Evolutionary conservation across 2,113 vertebrate genomes (phyloP).

Genomic region (Danionella cerebrum): DNA sequence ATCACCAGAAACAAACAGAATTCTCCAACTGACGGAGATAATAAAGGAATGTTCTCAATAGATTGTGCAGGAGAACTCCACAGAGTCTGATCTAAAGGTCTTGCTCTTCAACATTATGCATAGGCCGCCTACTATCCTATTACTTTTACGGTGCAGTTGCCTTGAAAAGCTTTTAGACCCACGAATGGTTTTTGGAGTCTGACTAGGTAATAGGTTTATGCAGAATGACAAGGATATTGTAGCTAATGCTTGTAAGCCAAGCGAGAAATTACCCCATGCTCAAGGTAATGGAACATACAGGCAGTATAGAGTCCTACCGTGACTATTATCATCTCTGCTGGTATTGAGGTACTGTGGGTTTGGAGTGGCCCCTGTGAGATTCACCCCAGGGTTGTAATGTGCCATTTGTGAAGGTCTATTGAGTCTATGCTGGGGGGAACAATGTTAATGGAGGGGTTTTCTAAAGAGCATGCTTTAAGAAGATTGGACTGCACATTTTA

Average conservation of each 20-base stretch:
- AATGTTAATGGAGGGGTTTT: slow-evolving; percentile 39
- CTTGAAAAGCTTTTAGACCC: slow-evolving; percentile 38
- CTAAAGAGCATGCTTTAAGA: slow-evolving; percentile 28
- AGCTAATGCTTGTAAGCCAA: slow-evolving; percentile 42
- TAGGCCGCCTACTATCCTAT: slow-evolving; percentile 19
- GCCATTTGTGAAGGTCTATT: not conserved
- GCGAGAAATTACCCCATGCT: slow-evolving; percentile 36
- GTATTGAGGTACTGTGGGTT: not conserved
- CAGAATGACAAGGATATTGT: slow-evolving; percentile 39
- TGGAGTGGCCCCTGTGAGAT: not conserved
- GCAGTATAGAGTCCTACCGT: slow-evolving; percentile 10
- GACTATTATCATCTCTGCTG: not conserved
- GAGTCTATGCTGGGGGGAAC: too few relatives aligned
- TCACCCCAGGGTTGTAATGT: not conserved
- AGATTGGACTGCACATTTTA: not conserved
- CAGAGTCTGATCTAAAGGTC: slow-evolving; percentile 13
- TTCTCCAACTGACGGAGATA: not conserved
- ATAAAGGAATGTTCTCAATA: slow-evolving; percentile 14
- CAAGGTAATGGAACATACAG: slow-evolving; percentile 33
- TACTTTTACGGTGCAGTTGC: slow-evolving; percentile 32
- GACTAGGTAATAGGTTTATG: slow-evolving; percentile 39
- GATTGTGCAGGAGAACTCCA: slow-evolving; percentile 5
- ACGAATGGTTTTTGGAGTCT: slow-evolving; percentile 18
- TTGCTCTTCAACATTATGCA: not conserved
- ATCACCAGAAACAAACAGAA: slow-evolving; percentile 26